Conservation (phyloP, 2,888 invertebrate species). For the Pammene aurita region DNA sequence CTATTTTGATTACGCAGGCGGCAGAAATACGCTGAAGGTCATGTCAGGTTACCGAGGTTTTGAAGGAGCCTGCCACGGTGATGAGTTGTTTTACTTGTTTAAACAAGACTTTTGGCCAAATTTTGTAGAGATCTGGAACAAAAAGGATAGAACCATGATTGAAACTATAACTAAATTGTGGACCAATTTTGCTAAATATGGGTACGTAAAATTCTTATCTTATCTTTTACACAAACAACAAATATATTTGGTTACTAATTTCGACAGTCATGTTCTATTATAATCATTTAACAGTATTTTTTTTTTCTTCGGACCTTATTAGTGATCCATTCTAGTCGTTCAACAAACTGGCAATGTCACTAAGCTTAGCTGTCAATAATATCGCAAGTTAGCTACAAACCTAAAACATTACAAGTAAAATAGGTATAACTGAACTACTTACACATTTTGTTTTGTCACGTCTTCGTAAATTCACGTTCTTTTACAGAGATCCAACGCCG, state of each 20-base stretch:
- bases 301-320: too few species aligned
- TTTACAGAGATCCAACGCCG: conserved; percentile 31
- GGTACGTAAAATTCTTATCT: conserved; percentile 53
- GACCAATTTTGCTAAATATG: conserved; percentile 75
- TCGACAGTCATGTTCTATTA: too few species aligned
- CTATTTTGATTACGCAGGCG: conserved; percentile 68
- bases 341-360: too few species aligned
- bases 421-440: too few species aligned
- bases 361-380: too few species aligned
- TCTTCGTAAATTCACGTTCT: not conserved
- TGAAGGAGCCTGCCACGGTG: conserved; percentile 68
- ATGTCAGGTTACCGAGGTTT: conserved; percentile 55
- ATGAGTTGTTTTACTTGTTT: conserved; percentile 73
- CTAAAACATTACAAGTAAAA: too few species aligned
- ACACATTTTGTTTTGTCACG: too few species aligned
- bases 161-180: conserved; percentile 68
- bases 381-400: too few species aligned
- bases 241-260: too few species aligned
- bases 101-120: conserved; percentile 59
- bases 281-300: too few species aligned
- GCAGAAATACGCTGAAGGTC: conserved; percentile 65
- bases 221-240: too few species aligned
- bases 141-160: conserved; percentile 60
- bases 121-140: conserved; percentile 47
- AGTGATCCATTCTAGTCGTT: too few species aligned